Conservation (phyloP, 2,797 vertebrate species). For the Acrocephalus scirpaceus region DNA sequence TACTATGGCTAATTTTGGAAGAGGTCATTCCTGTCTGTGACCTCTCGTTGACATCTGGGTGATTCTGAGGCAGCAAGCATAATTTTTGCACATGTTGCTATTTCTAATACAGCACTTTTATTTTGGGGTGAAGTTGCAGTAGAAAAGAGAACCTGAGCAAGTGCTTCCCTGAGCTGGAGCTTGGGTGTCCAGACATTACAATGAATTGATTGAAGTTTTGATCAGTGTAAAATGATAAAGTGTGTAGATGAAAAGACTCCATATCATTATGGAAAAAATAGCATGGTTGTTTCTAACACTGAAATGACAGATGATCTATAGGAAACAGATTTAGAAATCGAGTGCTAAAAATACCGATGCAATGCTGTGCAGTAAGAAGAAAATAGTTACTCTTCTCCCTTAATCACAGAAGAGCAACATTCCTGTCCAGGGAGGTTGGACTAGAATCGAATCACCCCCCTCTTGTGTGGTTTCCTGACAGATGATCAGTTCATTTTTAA, state of each 20-base stretch:
- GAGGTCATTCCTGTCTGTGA: not conserved
- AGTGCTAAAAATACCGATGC: constrained; percentile 25
- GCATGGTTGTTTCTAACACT: not conserved
- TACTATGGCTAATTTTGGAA: not conserved
- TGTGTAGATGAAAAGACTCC: not conserved
- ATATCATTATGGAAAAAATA: not conserved
- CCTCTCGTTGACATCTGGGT: accelerated
- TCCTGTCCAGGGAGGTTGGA: not conserved
- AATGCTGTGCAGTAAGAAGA: not conserved
- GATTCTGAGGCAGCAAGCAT: not conserved
- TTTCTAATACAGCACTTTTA: not conserved
- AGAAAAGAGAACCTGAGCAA: not conserved
- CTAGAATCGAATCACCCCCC: not conserved
- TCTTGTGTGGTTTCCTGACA: not conserved
- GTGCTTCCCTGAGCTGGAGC: not conserved
- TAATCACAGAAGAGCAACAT: constrained; percentile 13
- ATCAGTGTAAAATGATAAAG: not conserved
- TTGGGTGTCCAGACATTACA: not conserved
- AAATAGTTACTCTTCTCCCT: constrained; percentile 13
- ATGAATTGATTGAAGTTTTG: not conserved
- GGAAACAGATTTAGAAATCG: not conserved
- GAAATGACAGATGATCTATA: constrained; percentile 13
- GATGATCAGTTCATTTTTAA: constrained; percentile 57
- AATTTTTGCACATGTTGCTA: not conserved
- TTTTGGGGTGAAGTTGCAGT: not conserved